Evolutionary conservation across 2,797 vertebrate genomes (phyloP).

Genomic region (Coregonus suidteri): DNA sequence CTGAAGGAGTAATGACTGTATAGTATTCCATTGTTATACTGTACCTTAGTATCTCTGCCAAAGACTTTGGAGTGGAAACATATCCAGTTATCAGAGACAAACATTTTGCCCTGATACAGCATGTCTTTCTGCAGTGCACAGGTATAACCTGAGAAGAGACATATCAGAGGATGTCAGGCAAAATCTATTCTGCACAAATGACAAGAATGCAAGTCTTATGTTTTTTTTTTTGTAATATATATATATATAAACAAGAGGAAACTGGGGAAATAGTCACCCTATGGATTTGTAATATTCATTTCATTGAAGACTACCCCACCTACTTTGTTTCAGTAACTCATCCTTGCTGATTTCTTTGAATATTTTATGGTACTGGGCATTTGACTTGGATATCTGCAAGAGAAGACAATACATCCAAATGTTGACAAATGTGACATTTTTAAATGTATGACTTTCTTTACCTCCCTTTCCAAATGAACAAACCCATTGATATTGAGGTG

Average conservation of each 20-base stretch:
- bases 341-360: constrained; percentile 88
- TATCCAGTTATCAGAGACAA: constrained; percentile 96
- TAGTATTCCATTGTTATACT: neutral
- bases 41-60: constrained; percentile 94
- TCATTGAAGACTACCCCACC: constrained; percentile 53
- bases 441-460: too few species aligned
- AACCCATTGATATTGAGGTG: too few species aligned
- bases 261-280: neutral
- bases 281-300: neutral
- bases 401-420: neutral
- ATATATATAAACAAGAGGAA: neutral
- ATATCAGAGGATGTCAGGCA: constrained; percentile 7
- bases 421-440: neutral
- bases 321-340: constrained; percentile 90
- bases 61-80: constrained; percentile 98
- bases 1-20: neutral
- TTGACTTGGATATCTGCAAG: constrained; percentile 2
- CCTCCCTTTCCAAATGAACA: too few species aligned
- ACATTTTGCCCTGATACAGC: constrained; percentile 93
- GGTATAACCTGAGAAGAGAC: constrained; percentile 83
- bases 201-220: neutral
- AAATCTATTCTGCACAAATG: neutral
- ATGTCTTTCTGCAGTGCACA: constrained; percentile 97
- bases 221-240: neutral
- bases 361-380: constrained; percentile 88